Conservation (phyloP, 2,888 invertebrate genomes). For the Liopterus haemorrhoidalis region DNA sequence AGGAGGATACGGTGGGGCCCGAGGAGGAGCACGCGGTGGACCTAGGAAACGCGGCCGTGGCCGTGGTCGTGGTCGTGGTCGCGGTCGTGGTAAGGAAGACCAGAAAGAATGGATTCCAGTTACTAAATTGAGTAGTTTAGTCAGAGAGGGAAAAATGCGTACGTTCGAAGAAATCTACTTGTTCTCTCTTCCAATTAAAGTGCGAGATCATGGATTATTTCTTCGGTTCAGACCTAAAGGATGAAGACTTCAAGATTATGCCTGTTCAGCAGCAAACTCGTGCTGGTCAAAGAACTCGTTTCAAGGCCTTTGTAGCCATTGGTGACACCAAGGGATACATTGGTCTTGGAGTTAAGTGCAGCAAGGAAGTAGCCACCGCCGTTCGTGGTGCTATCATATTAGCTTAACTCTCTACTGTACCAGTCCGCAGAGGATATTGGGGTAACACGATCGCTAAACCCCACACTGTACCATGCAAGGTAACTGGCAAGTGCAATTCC, state of each 20-base stretch:
- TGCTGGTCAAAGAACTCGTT: constrained; percentile 94
- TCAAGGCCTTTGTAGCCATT: constrained; percentile 88
- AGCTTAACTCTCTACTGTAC: constrained; percentile 91
- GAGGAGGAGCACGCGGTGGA: constrained; percentile 65
- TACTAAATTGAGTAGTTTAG: constrained; percentile 92
- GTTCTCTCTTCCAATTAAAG: constrained; percentile 94
- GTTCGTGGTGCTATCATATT: constrained; percentile 94
- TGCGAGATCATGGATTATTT: constrained; percentile 94
- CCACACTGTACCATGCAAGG: constrained; percentile 96
- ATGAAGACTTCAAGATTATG: constrained; percentile 94
- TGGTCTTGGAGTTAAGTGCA: constrained; percentile 94
- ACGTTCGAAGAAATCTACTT: constrained; percentile 92
- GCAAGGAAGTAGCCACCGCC: constrained; percentile 97
- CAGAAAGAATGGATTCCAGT: constrained; percentile 95
- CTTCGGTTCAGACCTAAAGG: constrained; percentile 79
- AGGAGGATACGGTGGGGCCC: constrained; percentile 60
- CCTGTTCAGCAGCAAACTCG: constrained; percentile 97
- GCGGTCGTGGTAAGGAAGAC: constrained; percentile 80
- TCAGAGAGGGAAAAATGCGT: constrained; percentile 86
- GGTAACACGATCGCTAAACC: constrained; percentile 97
- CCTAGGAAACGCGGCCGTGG: constrained; percentile 76
- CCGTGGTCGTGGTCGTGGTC: constrained; percentile 57
- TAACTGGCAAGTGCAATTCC: constrained; percentile 93
- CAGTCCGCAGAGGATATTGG: constrained; percentile 95
- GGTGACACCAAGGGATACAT: constrained; percentile 96